Percentiles rank a stretch among this genome's conserved stretches.
These are phyloP conservation scores for Spodoptera frugiperda DNA, from an alignment of 1,140 invertebrate genomes.

Conservation along the genomic window DNA sequence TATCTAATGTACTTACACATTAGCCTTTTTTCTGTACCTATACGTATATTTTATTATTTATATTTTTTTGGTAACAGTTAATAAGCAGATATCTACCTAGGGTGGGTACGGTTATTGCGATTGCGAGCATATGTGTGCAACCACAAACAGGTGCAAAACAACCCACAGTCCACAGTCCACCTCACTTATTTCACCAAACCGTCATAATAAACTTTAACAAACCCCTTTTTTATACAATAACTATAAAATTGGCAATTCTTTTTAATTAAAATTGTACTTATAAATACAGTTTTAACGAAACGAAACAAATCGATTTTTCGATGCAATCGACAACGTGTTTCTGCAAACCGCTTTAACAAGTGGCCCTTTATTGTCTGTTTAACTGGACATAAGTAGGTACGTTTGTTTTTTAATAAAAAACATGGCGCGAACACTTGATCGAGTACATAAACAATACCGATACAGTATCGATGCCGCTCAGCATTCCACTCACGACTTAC, in stretches of 20 bases:
- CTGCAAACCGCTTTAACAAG: constrained; percentile 23
- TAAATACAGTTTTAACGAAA: constrained; percentile 14
- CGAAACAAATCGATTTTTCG: constrained; percentile 30
- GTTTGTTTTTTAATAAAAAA: constrained; percentile 44
- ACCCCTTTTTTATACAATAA: background rate
- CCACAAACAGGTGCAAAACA: constrained; percentile 27
- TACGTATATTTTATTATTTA: no score
- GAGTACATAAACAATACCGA: constrained; percentile 40
- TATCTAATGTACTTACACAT: no score
- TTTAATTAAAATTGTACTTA: constrained; percentile 26
- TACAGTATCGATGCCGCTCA: constrained; percentile 45
- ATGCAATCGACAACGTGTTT: constrained; percentile 35
- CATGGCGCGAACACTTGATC: constrained; percentile 41
- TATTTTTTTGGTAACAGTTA: no score
- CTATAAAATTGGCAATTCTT: constrained; percentile 26
- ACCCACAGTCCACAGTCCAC: background rate
- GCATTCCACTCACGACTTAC: constrained; percentile 43
- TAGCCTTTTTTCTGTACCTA: no score
- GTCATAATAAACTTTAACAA: constrained; percentile 11
- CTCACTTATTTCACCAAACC: background rate
- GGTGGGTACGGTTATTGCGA: background rate
- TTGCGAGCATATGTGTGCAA: background rate
- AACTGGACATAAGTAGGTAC: constrained; percentile 48
- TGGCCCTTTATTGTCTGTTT: constrained; percentile 41
- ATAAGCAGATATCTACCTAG: background rate